Percentiles rank a stretch among this genome's conserved stretches.
These are phyloP conservation scores for Trichogramma pretiosum DNA, from an alignment of 1,140 invertebrate genomes.

Conservation along the genomic window DNA sequence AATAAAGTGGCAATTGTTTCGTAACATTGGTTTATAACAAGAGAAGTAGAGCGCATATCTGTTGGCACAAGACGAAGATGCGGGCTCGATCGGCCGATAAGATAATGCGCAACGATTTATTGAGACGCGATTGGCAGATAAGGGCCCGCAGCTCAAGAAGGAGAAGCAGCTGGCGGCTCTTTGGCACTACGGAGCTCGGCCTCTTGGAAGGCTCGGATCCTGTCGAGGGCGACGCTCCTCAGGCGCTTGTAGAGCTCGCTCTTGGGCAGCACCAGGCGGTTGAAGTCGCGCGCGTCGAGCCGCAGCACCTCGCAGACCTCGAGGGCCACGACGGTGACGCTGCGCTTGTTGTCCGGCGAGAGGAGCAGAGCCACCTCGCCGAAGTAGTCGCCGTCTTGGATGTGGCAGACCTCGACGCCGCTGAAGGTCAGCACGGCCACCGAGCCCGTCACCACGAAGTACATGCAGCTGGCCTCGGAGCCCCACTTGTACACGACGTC, in stretches of 20 bases:
- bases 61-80: too few species aligned
- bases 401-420: conserved; percentile 47
- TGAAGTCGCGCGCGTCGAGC: conserved; percentile 29
- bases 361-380: conserved; percentile 37
- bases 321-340: conserved; percentile 29
- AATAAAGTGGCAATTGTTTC: too few species aligned
- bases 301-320: conserved; percentile 33
- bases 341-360: conserved; percentile 20
- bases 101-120: too few species aligned
- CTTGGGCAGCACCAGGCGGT: conserved; percentile 19
- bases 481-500: conserved; percentile 43
- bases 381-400: conserved; percentile 45
- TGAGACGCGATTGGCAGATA: too few species aligned
- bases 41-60: too few species aligned
- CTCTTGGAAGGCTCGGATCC: neutral
- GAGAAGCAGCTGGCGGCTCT: too few species aligned
- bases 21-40: too few species aligned
- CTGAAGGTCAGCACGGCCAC: conserved; percentile 46
- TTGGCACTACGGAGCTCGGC: too few species aligned
- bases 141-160: too few species aligned
- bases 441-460: conserved; percentile 48
- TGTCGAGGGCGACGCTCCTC: conserved; percentile 9
- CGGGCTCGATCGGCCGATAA: too few species aligned
- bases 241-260: conserved; percentile 22
- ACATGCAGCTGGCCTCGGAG: conserved; percentile 47